Conservation (phyloP, 2,888 invertebrate genomes). For the Digitonthophagus gazella region DNA sequence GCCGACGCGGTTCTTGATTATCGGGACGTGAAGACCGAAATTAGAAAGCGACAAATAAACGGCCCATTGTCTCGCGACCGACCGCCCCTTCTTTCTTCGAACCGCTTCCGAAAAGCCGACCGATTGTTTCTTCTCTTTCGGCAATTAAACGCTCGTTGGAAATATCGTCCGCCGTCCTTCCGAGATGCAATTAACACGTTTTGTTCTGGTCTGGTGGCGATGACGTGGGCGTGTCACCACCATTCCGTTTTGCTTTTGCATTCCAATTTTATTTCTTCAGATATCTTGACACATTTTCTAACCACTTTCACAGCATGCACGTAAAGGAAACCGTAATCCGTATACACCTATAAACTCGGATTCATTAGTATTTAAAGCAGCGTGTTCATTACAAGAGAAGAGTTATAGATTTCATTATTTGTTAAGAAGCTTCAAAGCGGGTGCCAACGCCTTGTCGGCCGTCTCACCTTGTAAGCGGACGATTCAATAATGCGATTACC, state of each 20-base stretch:
- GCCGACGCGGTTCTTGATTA: neutral
- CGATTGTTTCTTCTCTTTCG: neutral
- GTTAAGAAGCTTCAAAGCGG: conserved; percentile 10
- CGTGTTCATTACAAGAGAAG: neutral
- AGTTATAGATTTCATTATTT: conserved; percentile 14
- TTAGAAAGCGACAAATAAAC: neutral
- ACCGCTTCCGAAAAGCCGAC: neutral
- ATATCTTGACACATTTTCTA: too few relatives aligned
- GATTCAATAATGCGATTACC: conserved; percentile 14
- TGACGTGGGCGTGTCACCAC: neutral
- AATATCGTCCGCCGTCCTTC: neutral
- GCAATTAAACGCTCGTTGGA: neutral
- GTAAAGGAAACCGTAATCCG: too few relatives aligned
- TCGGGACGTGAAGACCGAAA: neutral
- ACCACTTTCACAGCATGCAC: neutral
- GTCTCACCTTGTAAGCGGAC: conserved; percentile 4
- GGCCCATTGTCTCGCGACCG: neutral
- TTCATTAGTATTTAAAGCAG: too few relatives aligned
- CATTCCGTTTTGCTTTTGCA: neutral
- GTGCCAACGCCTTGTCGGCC: neutral
- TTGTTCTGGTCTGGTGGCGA: neutral
- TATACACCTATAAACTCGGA: too few relatives aligned
- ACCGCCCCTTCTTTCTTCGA: neutral
- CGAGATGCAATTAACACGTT: neutral
- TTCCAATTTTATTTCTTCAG: neutral